Conservation (phyloP, 2,797 vertebrate genomes). For the Gymnothorax reevesii region DNA sequence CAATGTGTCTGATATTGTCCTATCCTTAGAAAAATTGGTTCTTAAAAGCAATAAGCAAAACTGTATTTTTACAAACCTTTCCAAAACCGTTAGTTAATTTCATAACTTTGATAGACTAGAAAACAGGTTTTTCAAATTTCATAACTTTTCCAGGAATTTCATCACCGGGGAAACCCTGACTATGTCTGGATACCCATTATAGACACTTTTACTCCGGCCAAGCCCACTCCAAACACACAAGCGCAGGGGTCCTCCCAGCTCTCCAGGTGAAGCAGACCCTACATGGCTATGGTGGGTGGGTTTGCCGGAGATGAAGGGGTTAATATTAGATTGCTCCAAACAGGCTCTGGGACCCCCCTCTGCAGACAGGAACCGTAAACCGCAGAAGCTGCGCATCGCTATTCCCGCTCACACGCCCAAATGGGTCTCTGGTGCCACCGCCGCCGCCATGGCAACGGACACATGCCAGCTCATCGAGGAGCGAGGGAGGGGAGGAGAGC, state of each 20-base stretch:
- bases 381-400: slow-evolving; percentile 67
- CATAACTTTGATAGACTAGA: no score
- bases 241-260: slow-evolving; percentile 24
- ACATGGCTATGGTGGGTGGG: slow-evolving; percentile 65
- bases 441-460: slow-evolving; percentile 57
- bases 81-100: no score
- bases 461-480: slow-evolving; percentile 33
- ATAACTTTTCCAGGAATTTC: no score
- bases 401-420: slow-evolving; percentile 70
- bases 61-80: no score
- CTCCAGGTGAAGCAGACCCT: slow-evolving; percentile 49
- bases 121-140: no score
- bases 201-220: not conserved
- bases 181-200: no score
- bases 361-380: slow-evolving; percentile 59
- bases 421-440: slow-evolving; percentile 52
- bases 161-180: no score
- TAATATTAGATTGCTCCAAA: slow-evolving; percentile 63
- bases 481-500: slow-evolving; percentile 10
- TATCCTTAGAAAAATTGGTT: no score
- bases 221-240: slow-evolving; percentile 27
- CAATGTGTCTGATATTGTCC: no score
- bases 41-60: slow-evolving; percentile 6
- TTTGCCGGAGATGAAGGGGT: slow-evolving; percentile 63
- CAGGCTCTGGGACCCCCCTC: slow-evolving; percentile 51